Evolutionary conservation across 2,113 vertebrate species (phyloP).

Genomic region (Centropus unirufus): DNA sequence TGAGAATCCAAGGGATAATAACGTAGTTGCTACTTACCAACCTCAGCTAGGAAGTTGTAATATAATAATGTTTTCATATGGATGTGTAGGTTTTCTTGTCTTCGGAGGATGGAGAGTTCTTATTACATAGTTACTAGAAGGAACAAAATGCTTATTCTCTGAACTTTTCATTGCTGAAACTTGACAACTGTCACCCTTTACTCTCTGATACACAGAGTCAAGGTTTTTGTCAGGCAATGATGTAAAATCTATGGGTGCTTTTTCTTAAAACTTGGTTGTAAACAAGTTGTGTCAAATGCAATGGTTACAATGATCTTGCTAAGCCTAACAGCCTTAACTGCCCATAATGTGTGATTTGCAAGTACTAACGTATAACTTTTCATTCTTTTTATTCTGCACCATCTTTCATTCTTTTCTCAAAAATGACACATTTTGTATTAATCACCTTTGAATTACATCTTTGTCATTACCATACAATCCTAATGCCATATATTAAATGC

Average conservation of each 20-base stretch:
- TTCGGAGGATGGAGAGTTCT: neutral
- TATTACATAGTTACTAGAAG: neutral
- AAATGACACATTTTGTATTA: conserved; percentile 68
- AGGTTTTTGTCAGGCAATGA: neutral
- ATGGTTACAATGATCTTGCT: conserved; percentile 28
- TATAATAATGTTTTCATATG: neutral
- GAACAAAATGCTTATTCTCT: neutral
- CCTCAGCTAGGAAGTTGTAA: neutral
- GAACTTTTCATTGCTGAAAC: neutral
- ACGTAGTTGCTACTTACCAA: neutral
- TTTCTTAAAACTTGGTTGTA: conserved; percentile 37
- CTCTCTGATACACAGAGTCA: neutral
- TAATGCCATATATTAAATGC: conserved; percentile 72
- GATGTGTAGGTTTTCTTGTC: neutral
- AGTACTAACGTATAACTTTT: conserved; percentile 84
- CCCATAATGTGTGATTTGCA: conserved; percentile 74
- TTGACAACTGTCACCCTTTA: neutral
- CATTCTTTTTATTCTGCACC: conserved; percentile 79
- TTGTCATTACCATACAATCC: conserved; percentile 69
- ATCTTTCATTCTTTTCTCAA: conserved; percentile 72
- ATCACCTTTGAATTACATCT: conserved; percentile 71
- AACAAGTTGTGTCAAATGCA: conserved; percentile 7
- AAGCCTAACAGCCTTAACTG: conserved; percentile 73
- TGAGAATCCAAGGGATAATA: neutral
- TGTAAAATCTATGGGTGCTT: conserved; percentile 30